Evolutionary conservation across 2,888 invertebrate genomes (phyloP).

Genomic region (Tipula confusa): DNA sequence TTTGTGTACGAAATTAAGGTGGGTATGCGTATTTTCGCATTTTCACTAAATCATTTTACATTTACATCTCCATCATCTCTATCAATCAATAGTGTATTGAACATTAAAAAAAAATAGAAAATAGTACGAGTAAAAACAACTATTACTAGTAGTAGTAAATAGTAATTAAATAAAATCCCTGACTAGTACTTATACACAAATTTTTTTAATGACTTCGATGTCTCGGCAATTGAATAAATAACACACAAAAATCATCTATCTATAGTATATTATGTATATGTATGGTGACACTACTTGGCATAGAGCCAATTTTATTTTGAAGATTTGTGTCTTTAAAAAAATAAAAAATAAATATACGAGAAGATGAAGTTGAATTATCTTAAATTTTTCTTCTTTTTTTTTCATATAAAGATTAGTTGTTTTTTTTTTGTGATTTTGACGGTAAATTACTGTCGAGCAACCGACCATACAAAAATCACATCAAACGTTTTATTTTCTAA

Average conservation of each 20-base stretch:
- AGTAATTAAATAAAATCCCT: conserved; percentile 3
- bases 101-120: background rate
- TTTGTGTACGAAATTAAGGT: background rate
- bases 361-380: conserved; percentile 20
- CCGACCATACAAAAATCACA: background rate
- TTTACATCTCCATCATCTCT: background rate
- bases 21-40: background rate
- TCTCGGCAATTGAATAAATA: conserved; percentile 3
- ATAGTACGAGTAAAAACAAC: background rate
- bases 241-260: background rate
- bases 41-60: background rate
- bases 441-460: conserved; percentile 25
- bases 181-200: background rate
- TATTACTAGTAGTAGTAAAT: background rate
- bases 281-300: conserved; percentile 3
- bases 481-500: conserved; percentile 25
- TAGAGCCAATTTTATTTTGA: background rate
- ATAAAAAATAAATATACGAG: background rate
- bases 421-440: background rate
- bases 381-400: background rate
- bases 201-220: background rate
- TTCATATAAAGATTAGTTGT: background rate
- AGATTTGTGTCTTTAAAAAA: conserved; percentile 20
- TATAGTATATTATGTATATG: background rate
- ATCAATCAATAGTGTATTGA: background rate